Evolutionary conservation across 2,113 vertebrate genomes (phyloP).

Genomic region (Nothoprocta pentlandii): DNA sequence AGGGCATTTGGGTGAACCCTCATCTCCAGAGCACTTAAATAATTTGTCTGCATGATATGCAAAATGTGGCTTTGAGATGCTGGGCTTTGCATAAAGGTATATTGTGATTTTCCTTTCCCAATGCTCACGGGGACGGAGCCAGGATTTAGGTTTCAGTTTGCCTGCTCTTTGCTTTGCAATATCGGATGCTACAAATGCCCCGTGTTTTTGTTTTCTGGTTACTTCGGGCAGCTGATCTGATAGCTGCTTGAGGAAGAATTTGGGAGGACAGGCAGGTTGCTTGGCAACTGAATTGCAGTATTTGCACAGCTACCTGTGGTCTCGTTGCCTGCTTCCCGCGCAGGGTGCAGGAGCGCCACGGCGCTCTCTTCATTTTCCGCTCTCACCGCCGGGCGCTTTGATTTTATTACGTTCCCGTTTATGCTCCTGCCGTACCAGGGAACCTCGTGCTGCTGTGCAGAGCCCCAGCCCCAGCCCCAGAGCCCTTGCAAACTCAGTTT

Average conservation of each 20-base stretch:
- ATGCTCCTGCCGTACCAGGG: rapidly evolving
- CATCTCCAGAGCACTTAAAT: rapidly evolving
- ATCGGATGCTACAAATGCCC: not conserved
- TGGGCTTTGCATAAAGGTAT: too few species aligned
- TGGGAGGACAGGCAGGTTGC: slow-evolving; percentile 38
- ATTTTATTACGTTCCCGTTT: rapidly evolving
- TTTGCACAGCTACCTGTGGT: not conserved
- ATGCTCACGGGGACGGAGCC: rapidly evolving
- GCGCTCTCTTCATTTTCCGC: not conserved
- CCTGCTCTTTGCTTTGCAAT: not conserved
- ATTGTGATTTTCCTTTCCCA: not conserved
- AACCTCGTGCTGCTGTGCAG: not conserved
- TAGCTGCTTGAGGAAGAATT: slow-evolving; percentile 24
- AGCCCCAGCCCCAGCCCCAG: rapidly evolving
- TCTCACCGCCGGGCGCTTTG: rapidly evolving
- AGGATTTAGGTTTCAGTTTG: not conserved
- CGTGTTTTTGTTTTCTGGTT: not conserved
- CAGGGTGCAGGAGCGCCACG: not conserved
- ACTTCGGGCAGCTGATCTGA: slow-evolving; percentile 16
- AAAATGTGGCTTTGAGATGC: rapidly evolving
- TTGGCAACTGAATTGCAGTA: slow-evolving; percentile 43
- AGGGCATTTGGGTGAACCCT: rapidly evolving
- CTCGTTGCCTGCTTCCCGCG: not conserved
- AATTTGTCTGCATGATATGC: rapidly evolving
- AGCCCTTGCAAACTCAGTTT: too few species aligned